These are phyloP conservation scores for Nemotelus pantherinus DNA, from an alignment of 2,888 invertebrate species.

Conservation along the genomic window DNA sequence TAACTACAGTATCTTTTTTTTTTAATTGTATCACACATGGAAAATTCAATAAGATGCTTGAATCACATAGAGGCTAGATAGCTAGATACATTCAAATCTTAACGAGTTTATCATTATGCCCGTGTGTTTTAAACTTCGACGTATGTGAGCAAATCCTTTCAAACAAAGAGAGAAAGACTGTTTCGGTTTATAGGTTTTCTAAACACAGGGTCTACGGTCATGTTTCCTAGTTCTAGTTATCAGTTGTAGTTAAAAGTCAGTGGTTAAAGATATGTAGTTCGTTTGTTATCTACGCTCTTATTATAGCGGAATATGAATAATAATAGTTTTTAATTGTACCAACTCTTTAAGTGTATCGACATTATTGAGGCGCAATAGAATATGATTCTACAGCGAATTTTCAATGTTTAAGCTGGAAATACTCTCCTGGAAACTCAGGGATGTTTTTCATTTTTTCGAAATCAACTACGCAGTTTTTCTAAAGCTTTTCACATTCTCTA, in stretches of 20 bases:
- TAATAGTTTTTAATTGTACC: too few species aligned
- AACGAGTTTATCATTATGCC: not conserved
- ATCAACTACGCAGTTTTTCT: too few species aligned
- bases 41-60: not conserved
- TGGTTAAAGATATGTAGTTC: not conserved
- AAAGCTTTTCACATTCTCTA: too few species aligned
- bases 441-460: too few species aligned
- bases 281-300: too few species aligned
- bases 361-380: too few species aligned
- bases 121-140: not conserved
- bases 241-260: constrained; percentile 9
- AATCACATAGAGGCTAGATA: constrained; percentile 1
- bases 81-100: not conserved
- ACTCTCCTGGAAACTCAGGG: too few species aligned
- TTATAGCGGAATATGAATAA: too few species aligned
- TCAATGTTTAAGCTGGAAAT: too few species aligned
- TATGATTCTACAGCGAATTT: too few species aligned
- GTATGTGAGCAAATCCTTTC: not conserved
- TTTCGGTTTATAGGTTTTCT: constrained; percentile 21
- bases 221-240: constrained; percentile 4
- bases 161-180: not conserved
- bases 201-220: not conserved
- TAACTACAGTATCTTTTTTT: not conserved
- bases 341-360: too few species aligned
- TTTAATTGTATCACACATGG: not conserved